Evolutionary conservation across 37 sponge, comb jelly and placozoan species (phyloP).

Genomic region (Lycopodina hypogea): DNA sequence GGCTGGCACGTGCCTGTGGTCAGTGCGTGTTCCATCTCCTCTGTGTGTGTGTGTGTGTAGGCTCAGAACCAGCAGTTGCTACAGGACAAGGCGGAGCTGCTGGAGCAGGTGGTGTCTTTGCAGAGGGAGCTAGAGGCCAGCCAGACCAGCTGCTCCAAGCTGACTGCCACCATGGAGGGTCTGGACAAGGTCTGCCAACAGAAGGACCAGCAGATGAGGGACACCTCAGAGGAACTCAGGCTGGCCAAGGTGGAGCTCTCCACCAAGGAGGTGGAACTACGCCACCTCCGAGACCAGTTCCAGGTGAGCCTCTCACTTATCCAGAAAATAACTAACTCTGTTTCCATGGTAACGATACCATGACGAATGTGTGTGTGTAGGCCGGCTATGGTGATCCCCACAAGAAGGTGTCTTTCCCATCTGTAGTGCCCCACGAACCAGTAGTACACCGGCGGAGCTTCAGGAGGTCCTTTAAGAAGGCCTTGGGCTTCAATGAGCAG

Average conservation of each 20-base stretch:
- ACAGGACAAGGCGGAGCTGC: constrained; percentile 35
- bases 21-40: too few relatives aligned
- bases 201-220: constrained; percentile 18
- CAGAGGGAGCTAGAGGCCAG: constrained; percentile 33
- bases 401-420: neutral
- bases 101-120: constrained; percentile 32
- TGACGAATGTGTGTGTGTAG: too few relatives aligned
- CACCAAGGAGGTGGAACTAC: constrained; percentile 17
- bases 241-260: constrained; percentile 14
- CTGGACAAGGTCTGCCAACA: constrained; percentile 11
- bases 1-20: too few relatives aligned
- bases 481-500: neutral
- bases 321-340: too few relatives aligned
- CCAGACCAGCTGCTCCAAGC: constrained; percentile 7
- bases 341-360: too few relatives aligned
- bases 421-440: neutral
- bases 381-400: too few relatives aligned
- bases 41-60: too few relatives aligned
- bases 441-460: constrained; percentile 6
- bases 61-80: constrained; percentile 13
- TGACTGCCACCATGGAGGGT: constrained; percentile 11
- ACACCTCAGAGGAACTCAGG: constrained; percentile 10
- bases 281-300: constrained; percentile 16
- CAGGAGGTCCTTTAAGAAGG: constrained; percentile 9
- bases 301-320: neutral